phyloP scores from a whole-genome alignment of 2,113 vertebrate species.

The Benitochromis conjunctus region DNA sequence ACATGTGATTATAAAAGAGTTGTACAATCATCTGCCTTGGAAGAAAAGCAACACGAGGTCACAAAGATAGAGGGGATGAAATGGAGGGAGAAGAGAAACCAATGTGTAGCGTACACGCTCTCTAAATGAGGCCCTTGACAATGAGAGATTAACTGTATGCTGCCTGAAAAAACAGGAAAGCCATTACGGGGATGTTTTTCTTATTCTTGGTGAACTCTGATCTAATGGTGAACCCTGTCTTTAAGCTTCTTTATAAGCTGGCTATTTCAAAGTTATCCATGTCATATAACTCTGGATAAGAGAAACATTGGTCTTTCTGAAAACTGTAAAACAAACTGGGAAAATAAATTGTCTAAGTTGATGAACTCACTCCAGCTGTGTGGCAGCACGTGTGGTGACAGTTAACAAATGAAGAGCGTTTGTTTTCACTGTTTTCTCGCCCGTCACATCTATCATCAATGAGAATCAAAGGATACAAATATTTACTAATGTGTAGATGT shows the following conservation, averaged over 20 bases:
- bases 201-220: slow-evolving; percentile 1
- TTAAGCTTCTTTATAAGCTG: not conserved
- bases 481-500: slow-evolving; percentile 15
- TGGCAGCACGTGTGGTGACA: not conserved
- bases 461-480: not conserved
- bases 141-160: not conserved
- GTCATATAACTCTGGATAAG: not conserved
- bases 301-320: not conserved
- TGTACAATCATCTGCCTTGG: slow-evolving; percentile 17
- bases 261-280: not conserved
- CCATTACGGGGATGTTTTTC: not conserved
- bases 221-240: not conserved
- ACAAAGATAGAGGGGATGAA: not conserved
- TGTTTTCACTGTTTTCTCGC: not conserved
- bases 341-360: not conserved
- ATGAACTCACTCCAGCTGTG: not conserved
- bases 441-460: not conserved
- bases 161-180: not conserved
- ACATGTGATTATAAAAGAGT: slow-evolving; percentile 30
- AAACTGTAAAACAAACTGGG: not conserved
- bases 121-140: not conserved
- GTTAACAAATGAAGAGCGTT: not conserved
- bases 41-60: slow-evolving; percentile 5
- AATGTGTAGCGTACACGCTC: not conserved
- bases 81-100: not conserved